Base-by-base conservation (phyloP, 2,113 vertebrate species). In the Cromileptes altivelis region DNA sequence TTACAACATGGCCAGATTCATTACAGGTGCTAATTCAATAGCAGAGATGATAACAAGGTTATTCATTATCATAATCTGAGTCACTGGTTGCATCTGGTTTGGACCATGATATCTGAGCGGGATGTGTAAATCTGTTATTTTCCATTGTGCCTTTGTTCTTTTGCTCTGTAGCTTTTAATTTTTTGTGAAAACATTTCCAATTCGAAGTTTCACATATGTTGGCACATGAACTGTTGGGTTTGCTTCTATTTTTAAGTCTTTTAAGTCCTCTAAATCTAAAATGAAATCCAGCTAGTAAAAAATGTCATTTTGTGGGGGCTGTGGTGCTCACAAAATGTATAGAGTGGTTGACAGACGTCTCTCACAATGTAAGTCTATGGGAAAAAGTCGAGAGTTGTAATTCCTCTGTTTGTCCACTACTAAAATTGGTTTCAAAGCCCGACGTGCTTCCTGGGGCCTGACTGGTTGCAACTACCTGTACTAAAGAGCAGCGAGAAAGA, bases 1-100 rank as follows among this genome's bases (percentile, higher is more conserved):
- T 72, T 30, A 65, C 67, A 58, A 19, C 21, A 25, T 23, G 52
- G 4, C n/a, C 60, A 72, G 14, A 72, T 71, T 71, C 25, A 82
- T 63, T 37, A 57, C 15, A 50, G 27, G 13, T 57, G 52, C 21
- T 71, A 50, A 64, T 65, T 52, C 27, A 72, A 27, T 52, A 57
- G 21, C 7, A 17, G 19, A 12, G 49, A 57, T 71, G 21, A 52
- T 49, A 72, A 65, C 53, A 52, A 45, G 49, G 18, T 1, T 15
- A 56, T 75, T 75, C 47, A 62, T 52, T 52, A 9, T 55, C 30
- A 68, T 68, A 13, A 45, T 77, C 57, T 18, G 69, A 64, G 37
- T 45, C n/a, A 40, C 21, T 63, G 19, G 11, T 17, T 1, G 0
- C 8, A 45, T 82, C 49, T 70, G 49, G 49, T 82, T 49, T 70